Conservation (phyloP, 64 coral and sea anemone genomes). For the Astreopora myriophthalma region DNA sequence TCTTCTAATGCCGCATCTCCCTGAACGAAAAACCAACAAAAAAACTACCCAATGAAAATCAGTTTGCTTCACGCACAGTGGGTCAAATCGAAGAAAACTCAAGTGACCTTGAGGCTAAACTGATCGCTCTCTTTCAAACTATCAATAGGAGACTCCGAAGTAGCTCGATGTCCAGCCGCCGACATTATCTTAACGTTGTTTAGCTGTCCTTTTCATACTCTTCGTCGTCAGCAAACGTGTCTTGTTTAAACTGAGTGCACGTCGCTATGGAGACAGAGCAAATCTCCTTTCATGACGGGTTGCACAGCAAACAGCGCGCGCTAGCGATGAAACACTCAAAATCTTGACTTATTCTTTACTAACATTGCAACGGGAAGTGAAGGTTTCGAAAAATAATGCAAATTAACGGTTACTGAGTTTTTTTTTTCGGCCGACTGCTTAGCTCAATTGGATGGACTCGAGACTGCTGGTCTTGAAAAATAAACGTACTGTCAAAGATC, state of each 20-base stretch:
- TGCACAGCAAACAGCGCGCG: background rate
- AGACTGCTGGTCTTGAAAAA: too few relatives aligned
- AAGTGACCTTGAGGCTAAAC: slow-evolving; percentile 37
- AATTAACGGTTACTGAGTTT: too few relatives aligned
- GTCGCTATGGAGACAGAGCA: slow-evolving; percentile 33
- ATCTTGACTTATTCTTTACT: too few relatives aligned
- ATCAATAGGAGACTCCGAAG: slow-evolving; percentile 21
- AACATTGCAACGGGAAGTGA: too few relatives aligned
- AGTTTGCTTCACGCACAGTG: background rate
- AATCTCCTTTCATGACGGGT: slow-evolving; percentile 39
- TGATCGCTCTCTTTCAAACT: slow-evolving; percentile 31
- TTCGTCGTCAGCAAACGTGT: background rate
- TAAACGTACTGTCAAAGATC: too few relatives aligned
- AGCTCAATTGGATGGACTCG: too few relatives aligned
- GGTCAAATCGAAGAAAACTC: background rate
- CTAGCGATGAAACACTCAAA: background rate
- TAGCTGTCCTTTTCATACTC: slow-evolving; percentile 13
- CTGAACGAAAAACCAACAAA: background rate
- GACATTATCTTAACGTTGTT: background rate
- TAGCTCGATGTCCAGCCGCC: background rate
- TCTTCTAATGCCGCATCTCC: background rate
- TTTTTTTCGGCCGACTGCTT: too few relatives aligned
- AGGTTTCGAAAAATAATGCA: too few relatives aligned
- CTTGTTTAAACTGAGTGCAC: background rate
- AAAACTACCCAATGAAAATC: background rate